Evolutionary conservation across 2,113 vertebrate genomes (phyloP).

Genomic region (Pyrgilauda ruficollis): DNA sequence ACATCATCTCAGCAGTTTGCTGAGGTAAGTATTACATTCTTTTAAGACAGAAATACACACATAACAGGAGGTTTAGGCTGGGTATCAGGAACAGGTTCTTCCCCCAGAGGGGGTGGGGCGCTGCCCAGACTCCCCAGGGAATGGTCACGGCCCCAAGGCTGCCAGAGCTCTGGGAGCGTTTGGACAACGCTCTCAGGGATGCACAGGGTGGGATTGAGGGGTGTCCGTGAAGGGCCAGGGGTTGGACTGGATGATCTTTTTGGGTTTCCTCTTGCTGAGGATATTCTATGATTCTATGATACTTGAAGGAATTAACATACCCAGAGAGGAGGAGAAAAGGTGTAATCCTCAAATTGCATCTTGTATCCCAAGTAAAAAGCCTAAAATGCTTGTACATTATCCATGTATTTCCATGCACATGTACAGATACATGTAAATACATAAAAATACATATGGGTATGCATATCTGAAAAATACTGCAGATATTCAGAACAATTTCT

Average conservation of each 20-base stretch:
- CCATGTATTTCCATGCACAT: accelerated
- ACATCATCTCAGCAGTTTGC: background rate
- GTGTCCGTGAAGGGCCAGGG: background rate
- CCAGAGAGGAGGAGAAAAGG: background rate
- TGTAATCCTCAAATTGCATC: background rate
- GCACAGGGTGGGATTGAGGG: background rate
- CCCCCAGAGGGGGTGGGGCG: background rate
- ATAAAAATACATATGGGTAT: background rate
- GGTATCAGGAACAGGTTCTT: background rate
- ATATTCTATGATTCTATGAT: background rate
- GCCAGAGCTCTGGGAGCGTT: accelerated
- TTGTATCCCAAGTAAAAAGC: background rate
- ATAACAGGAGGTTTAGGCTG: background rate
- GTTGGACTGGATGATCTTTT: accelerated
- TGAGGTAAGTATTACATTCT: background rate
- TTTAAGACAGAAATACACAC: background rate
- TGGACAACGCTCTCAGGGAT: accelerated
- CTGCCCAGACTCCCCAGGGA: background rate
- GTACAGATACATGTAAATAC: background rate
- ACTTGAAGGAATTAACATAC: background rate
- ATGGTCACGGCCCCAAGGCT: accelerated
- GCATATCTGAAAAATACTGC: background rate
- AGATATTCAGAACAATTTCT: background rate
- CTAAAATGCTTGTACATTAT: background rate
- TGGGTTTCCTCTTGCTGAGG: background rate